Evolutionary conservation across 2,797 vertebrate species (phyloP), one percentile per base, ranked within the genome.

Genomic region (Heteromormyrus szaboi): DNA sequence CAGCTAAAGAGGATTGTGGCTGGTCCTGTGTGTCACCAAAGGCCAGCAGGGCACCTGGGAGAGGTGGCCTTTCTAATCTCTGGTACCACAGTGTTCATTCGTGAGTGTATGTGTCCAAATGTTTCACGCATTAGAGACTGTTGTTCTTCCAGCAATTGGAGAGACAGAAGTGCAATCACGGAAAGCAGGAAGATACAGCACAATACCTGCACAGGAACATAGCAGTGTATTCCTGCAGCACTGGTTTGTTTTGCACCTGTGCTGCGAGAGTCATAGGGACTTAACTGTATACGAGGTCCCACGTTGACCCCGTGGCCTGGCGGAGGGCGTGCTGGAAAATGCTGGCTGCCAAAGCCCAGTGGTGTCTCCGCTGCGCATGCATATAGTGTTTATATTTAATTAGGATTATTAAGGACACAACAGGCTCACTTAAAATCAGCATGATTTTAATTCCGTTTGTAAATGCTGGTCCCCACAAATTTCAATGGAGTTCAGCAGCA

Each of bases 1-100:
- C 95, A 94, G 96, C 96, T 96, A 96, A 96, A 96, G 96, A 96
- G 96, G 94, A 95, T 93, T 93, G 93, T 93, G 94, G 93, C 95
- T 94, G 94, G 94, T 95, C 93, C 93, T 93, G 94, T 95, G 94
- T 95, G 94, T 96, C 95, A 94, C 95, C 72, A 95, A 95, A 94
- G 95, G 95, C 94, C 68, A 95, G 96, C 94, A 94, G 95, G 94
- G 96, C 95, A 95, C 14, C 19, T n/a, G 37, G 14, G 5, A 79
- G 72, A 79, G 17, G 72, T 79, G 72, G 65, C 29, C 65, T 72
- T 72, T 37, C 11, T 33, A 33, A 68, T 33, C 65, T 33, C 65
- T 3, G 65, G 65, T 33, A 37, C 11, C 29, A 72, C 65, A 72
- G 65, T 3, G 7, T n/a, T 79, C 72, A 19, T 44, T 79, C 5